Evolutionary conservation across 2,888 invertebrate genomes (phyloP).

Genomic region (Amphiduros pacificus): DNA sequence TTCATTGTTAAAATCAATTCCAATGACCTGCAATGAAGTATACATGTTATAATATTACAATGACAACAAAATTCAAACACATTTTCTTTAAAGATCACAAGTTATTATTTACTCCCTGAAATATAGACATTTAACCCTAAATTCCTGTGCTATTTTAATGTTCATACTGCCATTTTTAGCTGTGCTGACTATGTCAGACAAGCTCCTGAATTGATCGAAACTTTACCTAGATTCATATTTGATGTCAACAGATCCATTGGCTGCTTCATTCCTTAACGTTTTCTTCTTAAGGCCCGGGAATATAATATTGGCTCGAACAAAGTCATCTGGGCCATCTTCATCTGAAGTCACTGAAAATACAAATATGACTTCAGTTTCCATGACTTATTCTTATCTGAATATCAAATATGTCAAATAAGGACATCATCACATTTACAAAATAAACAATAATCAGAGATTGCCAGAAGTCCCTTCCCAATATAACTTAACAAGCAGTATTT

Average conservation of each 20-base stretch:
- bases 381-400: not conserved
- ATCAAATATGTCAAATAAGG: no score
- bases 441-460: no score
- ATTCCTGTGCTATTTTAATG: not conserved
- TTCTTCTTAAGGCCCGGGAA: constrained; percentile 17
- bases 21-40: constrained; percentile 1
- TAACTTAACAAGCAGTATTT: no score
- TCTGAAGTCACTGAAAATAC: constrained; percentile 10
- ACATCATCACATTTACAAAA: no score
- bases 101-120: not conserved
- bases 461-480: no score
- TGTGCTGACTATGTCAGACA: not conserved
- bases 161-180: not conserved
- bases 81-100: not conserved
- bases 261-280: constrained; percentile 5
- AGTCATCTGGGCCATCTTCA: constrained; percentile 16
- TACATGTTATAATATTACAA: not conserved
- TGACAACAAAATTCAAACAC: not conserved
- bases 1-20: constrained; percentile 9
- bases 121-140: not conserved
- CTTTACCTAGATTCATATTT: constrained; percentile 8
- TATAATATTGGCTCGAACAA: constrained; percentile 8
- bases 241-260: constrained; percentile 11
- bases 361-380: not conserved
- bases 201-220: not conserved